A percentile compares a stretch with the other conserved stretches of the same genome.
Conservation (phyloP, 1,140 invertebrate genomes). For the Maconellicoccus hirsutus region DNA sequence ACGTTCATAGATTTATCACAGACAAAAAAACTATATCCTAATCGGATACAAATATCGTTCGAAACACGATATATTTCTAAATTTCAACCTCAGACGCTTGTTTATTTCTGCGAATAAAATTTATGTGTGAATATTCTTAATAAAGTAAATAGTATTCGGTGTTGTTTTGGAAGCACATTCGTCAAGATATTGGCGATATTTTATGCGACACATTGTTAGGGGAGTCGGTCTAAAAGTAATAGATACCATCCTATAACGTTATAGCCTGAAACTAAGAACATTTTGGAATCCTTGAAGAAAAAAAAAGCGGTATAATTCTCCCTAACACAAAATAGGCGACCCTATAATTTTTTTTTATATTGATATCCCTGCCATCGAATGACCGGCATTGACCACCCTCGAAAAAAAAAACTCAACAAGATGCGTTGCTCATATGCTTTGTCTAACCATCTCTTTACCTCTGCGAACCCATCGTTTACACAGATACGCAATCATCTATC, state of each 20-base stretch:
- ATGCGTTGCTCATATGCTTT: neutral
- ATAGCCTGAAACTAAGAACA: conserved; percentile 8
- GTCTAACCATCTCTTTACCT: conserved; percentile 10
- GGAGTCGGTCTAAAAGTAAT: conserved; percentile 1
- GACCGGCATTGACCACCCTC: conserved; percentile 1
- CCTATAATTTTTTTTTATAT: conserved; percentile 21
- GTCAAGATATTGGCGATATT: conserved; percentile 4
- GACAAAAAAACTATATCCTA: no score
- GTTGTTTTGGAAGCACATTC: neutral
- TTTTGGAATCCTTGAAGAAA: neutral
- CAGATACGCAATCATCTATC: conserved; percentile 20
- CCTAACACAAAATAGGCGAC: conserved; percentile 11
- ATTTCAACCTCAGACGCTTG: no score
- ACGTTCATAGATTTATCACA: no score
- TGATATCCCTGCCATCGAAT: neutral
- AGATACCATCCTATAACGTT: neutral
- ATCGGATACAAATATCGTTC: no score
- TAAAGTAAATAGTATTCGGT: neutral
- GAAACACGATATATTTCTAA: no score
- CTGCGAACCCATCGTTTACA: conserved; percentile 8
- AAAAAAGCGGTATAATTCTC: conserved; percentile 19
- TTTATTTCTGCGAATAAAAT: no score
- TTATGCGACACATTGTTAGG: conserved; percentile 7
- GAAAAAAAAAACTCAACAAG: conserved; percentile 16
- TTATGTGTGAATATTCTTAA: neutral